These are phyloP conservation scores for Ectemnius lituratus DNA, from an alignment of 2,888 invertebrate species.

Conservation along the genomic window DNA sequence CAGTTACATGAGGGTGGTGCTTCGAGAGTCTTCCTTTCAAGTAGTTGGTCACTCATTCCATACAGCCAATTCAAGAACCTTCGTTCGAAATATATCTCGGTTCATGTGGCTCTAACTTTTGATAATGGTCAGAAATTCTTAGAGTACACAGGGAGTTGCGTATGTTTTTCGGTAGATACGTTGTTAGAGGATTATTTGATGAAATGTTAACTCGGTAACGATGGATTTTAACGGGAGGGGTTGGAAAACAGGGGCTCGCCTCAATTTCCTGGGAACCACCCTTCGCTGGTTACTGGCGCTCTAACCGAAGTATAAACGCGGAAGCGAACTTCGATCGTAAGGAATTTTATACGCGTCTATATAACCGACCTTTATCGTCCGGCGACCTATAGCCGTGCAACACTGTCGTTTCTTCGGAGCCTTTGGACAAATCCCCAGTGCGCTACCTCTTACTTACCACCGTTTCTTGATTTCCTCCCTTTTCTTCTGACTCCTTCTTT, in stretches of 20 bases:
- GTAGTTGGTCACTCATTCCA: no score
- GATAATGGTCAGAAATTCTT: no score
- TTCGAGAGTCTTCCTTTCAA: neutral
- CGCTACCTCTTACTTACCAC: constrained; percentile 47
- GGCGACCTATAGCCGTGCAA: constrained; percentile 68
- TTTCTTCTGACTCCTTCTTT: constrained; percentile 33
- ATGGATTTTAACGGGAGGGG: constrained; percentile 5
- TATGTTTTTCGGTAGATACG: neutral
- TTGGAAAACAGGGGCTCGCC: constrained; percentile 7
- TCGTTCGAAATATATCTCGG: no score
- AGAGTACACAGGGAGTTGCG: no score
- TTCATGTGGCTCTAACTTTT: no score
- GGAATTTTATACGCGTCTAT: constrained; percentile 67
- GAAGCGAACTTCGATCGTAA: constrained; percentile 60
- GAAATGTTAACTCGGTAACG: constrained; percentile 6
- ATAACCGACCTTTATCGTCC: constrained; percentile 67
- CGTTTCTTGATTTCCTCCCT: constrained; percentile 10
- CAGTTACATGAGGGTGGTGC: constrained; percentile 11
- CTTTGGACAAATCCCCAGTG: constrained; percentile 65
- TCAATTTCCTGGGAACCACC: constrained; percentile 20
- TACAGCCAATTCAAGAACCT: no score
- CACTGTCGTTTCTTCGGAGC: constrained; percentile 65
- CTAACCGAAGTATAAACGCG: constrained; percentile 33
- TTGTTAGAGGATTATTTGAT: neutral
- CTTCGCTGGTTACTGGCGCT: constrained; percentile 34